Conservation (phyloP, 53 echinoderm and acorn worm species). For the Holothuria scabra region DNA sequence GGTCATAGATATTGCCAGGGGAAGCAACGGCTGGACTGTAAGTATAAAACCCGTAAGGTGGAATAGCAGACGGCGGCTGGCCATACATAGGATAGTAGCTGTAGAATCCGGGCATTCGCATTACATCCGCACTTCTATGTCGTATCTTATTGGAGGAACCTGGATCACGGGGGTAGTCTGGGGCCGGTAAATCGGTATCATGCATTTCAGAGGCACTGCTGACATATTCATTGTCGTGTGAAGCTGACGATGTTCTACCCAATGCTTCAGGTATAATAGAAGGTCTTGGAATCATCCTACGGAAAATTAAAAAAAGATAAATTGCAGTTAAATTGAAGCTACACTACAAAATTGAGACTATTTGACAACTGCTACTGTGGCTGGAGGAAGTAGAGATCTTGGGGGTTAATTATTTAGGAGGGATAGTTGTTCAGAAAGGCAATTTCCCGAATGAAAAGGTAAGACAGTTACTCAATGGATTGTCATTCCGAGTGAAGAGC, state of each 20-base stretch:
- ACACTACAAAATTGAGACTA: too few species aligned
- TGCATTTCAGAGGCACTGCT: too few species aligned
- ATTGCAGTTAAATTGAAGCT: too few species aligned
- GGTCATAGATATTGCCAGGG: neutral
- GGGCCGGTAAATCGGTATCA: neutral
- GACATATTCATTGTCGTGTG: too few species aligned
- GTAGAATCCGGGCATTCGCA: too few species aligned
- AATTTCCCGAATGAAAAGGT: too few species aligned
- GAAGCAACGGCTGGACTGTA: neutral
- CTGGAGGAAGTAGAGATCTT: too few species aligned
- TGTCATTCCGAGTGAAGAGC: too few species aligned
- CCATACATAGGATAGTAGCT: constrained; percentile 13
- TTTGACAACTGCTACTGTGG: too few species aligned
- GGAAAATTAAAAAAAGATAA: neutral
- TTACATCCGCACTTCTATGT: neutral
- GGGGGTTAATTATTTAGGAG: too few species aligned
- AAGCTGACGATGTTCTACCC: neutral
- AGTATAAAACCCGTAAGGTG: constrained; percentile 14
- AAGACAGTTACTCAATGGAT: too few species aligned
- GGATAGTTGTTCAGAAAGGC: too few species aligned
- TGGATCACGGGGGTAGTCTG: constrained; percentile 28
- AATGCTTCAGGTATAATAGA: neutral
- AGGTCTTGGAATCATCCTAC: constrained; percentile 38
- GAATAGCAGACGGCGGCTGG: neutral
- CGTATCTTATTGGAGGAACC: neutral